Conservation (phyloP, 2,888 invertebrate genomes). For the Phyto melanocephala region DNA sequence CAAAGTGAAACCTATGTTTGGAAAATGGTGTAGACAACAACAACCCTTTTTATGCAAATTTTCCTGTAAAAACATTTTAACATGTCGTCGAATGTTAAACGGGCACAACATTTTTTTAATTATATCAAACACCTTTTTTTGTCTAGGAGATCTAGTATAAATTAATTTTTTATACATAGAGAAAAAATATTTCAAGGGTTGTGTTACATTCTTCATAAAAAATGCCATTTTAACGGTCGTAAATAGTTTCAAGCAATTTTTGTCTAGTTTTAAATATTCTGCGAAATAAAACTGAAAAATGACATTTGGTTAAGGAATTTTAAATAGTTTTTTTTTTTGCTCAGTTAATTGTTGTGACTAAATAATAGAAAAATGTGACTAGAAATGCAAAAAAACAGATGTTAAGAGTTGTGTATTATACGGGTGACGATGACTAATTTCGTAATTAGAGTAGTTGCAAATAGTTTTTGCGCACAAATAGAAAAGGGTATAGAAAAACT, state of each 20-base stretch:
- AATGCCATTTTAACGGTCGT: slow-evolving; percentile 34
- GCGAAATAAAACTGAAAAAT: not conserved
- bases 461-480: not conserved
- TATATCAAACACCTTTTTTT: slow-evolving; percentile 58
- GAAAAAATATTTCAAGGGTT: not conserved
- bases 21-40: not conserved
- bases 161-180: slow-evolving; percentile 43
- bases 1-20: too few relatives aligned
- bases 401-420: slow-evolving; percentile 31
- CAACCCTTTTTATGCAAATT: slow-evolving; percentile 52
- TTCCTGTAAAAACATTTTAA: slow-evolving; percentile 20
- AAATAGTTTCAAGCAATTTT: slow-evolving; percentile 30
- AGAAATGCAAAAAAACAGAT: slow-evolving; percentile 52
- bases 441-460: slow-evolving; percentile 18
- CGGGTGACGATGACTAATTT: slow-evolving; percentile 62
- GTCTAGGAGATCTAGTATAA: slow-evolving; percentile 62
- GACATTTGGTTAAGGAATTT: slow-evolving; percentile 48
- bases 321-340: slow-evolving; percentile 20
- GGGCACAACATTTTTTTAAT: slow-evolving; percentile 37
- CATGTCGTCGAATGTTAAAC: slow-evolving; percentile 54
- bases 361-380: slow-evolving; percentile 48
- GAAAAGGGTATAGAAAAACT: too few relatives aligned
- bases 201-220: slow-evolving; percentile 22
- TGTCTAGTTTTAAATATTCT: slow-evolving; percentile 20
- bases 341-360: slow-evolving; percentile 7